Evolutionary conservation across 2,888 invertebrate genomes (phyloP).

Genomic region (Callinectes sapidus): DNA sequence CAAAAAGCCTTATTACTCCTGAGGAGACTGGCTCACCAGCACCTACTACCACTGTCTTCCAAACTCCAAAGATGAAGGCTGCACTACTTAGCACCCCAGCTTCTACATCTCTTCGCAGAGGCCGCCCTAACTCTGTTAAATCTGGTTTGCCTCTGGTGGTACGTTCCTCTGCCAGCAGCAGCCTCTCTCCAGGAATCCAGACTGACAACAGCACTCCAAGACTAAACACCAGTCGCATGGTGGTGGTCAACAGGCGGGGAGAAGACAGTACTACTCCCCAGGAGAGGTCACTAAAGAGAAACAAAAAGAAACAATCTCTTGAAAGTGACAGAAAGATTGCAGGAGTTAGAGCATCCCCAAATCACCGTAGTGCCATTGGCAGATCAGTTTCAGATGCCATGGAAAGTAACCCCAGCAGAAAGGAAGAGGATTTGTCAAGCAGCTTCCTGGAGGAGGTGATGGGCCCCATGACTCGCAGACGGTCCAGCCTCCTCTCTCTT

Average conservation of each 20-base stretch:
- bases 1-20: slow-evolving; percentile 41
- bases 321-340: background rate
- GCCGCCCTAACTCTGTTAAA: slow-evolving; percentile 68
- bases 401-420: background rate
- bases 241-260: slow-evolving; percentile 46
- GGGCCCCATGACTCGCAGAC: slow-evolving; percentile 59
- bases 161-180: slow-evolving; percentile 17
- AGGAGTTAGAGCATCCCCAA: background rate
- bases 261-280: background rate
- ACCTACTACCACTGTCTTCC: background rate
- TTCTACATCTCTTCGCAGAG: slow-evolving; percentile 54
- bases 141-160: slow-evolving; percentile 69
- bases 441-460: slow-evolving; percentile 61
- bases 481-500: slow-evolving; percentile 50
- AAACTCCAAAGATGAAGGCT: slow-evolving; percentile 66
- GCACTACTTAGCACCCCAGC: slow-evolving; percentile 61
- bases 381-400: background rate
- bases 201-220: slow-evolving; percentile 18
- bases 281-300: background rate
- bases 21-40: slow-evolving; percentile 39
- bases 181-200: slow-evolving; percentile 31
- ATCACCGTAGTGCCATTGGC: background rate
- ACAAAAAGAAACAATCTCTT: background rate
- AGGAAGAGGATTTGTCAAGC: slow-evolving; percentile 48
- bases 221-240: slow-evolving; percentile 36